phyloP scores from a whole-genome alignment of 2,113 vertebrate species.

The Genyomyrus donnyi region DNA sequence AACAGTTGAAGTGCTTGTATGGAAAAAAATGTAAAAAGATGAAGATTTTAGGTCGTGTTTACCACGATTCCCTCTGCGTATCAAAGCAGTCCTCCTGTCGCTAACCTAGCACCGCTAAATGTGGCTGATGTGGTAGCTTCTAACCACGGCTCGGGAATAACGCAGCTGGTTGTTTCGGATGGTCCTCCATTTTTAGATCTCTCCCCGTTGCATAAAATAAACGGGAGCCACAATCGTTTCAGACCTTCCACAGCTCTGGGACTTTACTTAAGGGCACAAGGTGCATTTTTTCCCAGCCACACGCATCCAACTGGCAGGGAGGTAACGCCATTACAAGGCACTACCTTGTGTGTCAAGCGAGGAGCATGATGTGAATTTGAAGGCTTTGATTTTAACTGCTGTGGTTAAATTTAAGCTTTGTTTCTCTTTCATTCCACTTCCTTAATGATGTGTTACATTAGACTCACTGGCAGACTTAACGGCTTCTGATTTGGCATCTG shows the following conservation, averaged over 20 bases:
- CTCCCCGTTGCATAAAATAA: neutral
- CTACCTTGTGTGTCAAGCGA: neutral
- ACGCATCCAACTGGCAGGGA: neutral
- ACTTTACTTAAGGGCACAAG: neutral
- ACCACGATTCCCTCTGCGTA: neutral
- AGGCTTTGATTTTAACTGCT: slow-evolving; percentile 1
- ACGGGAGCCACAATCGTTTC: neutral
- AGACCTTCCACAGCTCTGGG: neutral
- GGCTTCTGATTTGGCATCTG: slow-evolving; percentile 6
- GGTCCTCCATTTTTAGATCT: neutral
- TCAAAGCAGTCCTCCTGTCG: neutral
- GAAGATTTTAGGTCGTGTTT: neutral
- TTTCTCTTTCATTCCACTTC: neutral
- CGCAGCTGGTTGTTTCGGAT: neutral
- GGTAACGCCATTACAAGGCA: neutral
- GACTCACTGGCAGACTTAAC: neutral
- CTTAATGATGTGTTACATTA: slow-evolving; percentile 17
- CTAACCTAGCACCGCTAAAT: neutral
- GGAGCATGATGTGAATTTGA: slow-evolving; percentile 14
- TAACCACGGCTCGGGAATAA: neutral
- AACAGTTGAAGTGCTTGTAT: neutral
- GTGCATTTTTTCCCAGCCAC: neutral
- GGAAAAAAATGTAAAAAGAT: neutral
- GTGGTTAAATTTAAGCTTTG: neutral
- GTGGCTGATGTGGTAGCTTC: neutral